These are phyloP conservation scores for Cyprinodon diabolis DNA, from an alignment of 2,797 vertebrate genomes.

Conservation along the genomic window DNA sequence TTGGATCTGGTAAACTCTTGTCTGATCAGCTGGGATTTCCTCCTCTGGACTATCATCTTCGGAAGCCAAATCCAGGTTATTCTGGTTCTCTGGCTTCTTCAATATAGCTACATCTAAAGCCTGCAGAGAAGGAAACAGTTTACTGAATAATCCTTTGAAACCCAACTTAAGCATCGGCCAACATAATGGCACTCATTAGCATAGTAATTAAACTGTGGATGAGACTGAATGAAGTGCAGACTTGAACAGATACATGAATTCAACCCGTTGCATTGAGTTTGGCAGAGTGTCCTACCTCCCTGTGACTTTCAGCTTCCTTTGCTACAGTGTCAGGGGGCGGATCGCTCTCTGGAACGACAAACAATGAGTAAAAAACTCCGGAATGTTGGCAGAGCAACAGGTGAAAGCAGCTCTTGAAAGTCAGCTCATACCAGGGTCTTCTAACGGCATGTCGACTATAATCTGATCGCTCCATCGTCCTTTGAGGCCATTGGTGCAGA, in stretches of 20 bases:
- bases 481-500: constrained; percentile 91
- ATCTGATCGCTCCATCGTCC: constrained; percentile 94
- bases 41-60: constrained; percentile 72
- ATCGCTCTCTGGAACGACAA: constrained; percentile 68
- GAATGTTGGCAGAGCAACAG: background rate
- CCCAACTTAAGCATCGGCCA: constrained; percentile 20
- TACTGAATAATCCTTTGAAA: background rate
- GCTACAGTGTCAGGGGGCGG: constrained; percentile 51
- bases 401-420: background rate
- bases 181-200: constrained; percentile 47
- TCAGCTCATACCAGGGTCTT: constrained; percentile 83
- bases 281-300: constrained; percentile 61
- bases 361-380: background rate
- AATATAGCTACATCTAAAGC: constrained; percentile 18
- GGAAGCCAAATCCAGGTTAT: constrained; percentile 42
- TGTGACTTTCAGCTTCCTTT: constrained; percentile 48
- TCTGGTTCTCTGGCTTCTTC: constrained; percentile 50
- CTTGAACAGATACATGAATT: background rate
- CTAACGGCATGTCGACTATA: constrained; percentile 94
- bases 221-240: constrained; percentile 8
- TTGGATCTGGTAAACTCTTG: constrained; percentile 74
- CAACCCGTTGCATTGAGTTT: background rate
- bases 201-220: constrained; percentile 39
- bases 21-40: constrained; percentile 72
- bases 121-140: constrained; percentile 30